Evolutionary conservation across 2,113 vertebrate species (phyloP), one percentile per base, ranked within the genome.

Genomic region (Rattus rattus): DNA sequence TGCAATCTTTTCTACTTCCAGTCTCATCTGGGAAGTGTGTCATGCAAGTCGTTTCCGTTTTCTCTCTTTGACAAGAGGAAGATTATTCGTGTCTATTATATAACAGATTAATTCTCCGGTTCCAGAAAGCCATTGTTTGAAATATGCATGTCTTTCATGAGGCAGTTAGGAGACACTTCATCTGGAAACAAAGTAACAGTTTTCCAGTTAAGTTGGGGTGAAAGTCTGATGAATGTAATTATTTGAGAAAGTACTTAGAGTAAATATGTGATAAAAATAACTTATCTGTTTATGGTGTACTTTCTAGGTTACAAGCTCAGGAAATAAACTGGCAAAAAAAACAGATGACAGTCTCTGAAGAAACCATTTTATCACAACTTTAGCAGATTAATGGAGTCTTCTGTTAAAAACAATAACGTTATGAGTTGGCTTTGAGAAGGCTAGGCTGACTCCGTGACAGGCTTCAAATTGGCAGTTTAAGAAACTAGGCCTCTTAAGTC

Each of bases 211-310:
- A 47, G 59, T 75, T 91, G 47, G 90, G 9, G 59, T 79, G 22
- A 65, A 94, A 61, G 72, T 81, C 61, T 70, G 30, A 85, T 33
- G 90, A 92, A 54, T 76, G 7, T n/a, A 81, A 80, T 70, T 47
- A 30, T 56, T 95, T 96, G 65, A 26, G 83, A 92, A 92, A 73
- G 19, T 96, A 20, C 54, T 83, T 59, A 56, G 12, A 39, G 54
- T 61, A 83, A 83, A 83, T 39, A 59, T 61, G 54, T 39, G 59
- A 39, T 59, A 28, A 33, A 93, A 81, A 20, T 39, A 61, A 63
- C 0, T 30, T 22, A 75, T 0, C 6, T 85, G 24, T 88, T 5
- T 88, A 47, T 69, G 75, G 54, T 6, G 0, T 86, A 52, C 43
- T 76, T 80, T 79, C 52, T 39, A 69, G 24, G 11, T 86, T 95